These are phyloP conservation scores for Mastigias papua DNA, from an alignment of 30 jellyfish, hydroid and myxozoan species.

Conservation along the genomic window DNA sequence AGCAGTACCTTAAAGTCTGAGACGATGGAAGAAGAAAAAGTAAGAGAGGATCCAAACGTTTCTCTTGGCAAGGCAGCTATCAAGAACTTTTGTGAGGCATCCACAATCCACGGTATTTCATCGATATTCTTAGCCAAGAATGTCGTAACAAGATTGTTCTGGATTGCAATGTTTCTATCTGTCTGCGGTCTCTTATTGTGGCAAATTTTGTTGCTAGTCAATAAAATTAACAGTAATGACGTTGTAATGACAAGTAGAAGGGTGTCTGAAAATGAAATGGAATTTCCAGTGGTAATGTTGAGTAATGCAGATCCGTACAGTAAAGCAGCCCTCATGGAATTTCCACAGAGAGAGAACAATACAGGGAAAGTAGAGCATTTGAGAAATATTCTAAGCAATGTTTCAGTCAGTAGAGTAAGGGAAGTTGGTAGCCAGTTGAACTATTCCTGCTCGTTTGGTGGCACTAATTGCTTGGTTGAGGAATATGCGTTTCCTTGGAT, in stretches of 20 bases:
- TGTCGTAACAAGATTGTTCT: background rate
- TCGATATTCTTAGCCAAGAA: background rate
- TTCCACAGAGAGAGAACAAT: background rate
- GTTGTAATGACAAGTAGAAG: background rate
- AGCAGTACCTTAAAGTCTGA: no score
- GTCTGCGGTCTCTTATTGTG: background rate
- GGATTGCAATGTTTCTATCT: background rate
- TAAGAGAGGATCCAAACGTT: no score
- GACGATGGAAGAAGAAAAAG: no score
- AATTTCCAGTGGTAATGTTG: background rate
- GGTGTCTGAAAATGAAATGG: background rate
- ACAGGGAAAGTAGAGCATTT: background rate
- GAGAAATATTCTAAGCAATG: background rate
- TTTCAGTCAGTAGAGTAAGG: background rate
- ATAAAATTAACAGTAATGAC: background rate
- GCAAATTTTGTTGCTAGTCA: background rate
- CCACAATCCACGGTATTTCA: background rate
- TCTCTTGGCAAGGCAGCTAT: background rate
- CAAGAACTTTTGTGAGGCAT: background rate
- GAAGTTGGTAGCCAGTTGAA: background rate
- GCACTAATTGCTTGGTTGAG: background rate
- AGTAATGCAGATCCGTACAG: background rate
- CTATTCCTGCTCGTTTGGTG: background rate
- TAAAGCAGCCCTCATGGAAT: background rate
- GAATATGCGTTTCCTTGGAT: background rate